Evolutionary conservation across 2,888 invertebrate species (phyloP).

Genomic region (Julus scanicus): DNA sequence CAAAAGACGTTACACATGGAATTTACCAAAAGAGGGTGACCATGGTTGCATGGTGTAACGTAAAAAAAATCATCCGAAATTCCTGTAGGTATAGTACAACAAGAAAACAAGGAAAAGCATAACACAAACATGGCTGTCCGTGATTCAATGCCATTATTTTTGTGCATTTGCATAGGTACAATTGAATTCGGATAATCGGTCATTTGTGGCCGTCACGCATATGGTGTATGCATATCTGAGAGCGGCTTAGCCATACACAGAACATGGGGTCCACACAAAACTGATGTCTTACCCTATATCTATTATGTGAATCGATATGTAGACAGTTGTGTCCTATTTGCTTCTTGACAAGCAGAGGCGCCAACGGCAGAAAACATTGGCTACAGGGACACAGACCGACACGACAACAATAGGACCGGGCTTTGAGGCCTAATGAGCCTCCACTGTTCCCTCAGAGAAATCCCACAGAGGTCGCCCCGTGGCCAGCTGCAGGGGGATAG

Average conservation of each 20-base stretch:
- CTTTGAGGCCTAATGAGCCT: conserved; percentile 29
- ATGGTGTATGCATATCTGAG: background rate
- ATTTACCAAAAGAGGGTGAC: background rate
- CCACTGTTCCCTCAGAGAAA: conserved; percentile 30
- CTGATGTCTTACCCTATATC: conserved; percentile 30
- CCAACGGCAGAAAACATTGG: conserved; percentile 42
- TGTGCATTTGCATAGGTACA: background rate
- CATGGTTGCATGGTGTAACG: background rate
- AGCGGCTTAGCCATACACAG: background rate
- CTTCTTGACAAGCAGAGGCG: conserved; percentile 23
- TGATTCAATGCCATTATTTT: conserved; percentile 7
- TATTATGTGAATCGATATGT: conserved; percentile 36
- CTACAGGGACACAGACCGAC: conserved; percentile 30
- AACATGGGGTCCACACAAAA: background rate
- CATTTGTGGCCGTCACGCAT: background rate
- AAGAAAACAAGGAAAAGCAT: background rate
- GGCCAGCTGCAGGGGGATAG: conserved; percentile 14
- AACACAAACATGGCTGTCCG: background rate
- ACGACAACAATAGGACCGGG: background rate
- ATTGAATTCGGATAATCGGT: conserved; percentile 39
- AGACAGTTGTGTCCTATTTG: conserved; percentile 35
- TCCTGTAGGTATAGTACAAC: background rate
- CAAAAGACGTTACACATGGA: background rate
- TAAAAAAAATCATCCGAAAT: background rate
- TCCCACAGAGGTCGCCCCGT: conserved; percentile 31